These are phyloP conservation scores for Prolemur simus DNA, from an alignment of 2,113 vertebrate species.

Conservation along the genomic window DNA sequence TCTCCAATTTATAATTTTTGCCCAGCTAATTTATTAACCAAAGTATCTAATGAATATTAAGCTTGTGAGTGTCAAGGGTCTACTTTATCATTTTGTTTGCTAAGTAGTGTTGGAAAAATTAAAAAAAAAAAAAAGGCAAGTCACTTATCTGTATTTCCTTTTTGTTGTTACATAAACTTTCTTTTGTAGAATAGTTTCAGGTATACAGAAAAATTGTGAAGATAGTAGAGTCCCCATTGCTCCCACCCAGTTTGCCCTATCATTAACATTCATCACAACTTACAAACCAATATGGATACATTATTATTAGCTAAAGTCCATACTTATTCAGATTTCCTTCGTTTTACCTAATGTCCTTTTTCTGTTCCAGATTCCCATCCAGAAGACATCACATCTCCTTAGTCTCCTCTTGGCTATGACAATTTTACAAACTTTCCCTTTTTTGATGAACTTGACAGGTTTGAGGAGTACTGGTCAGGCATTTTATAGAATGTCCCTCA, in stretches of 20 bases:
- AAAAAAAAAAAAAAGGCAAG: not conserved
- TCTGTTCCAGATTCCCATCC: not conserved
- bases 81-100: not conserved
- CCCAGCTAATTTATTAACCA: not conserved
- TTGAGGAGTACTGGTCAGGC: not conserved
- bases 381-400: not conserved
- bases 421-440: not conserved
- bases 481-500: not conserved
- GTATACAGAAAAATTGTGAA: not conserved
- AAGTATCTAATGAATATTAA: not conserved
- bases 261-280: not conserved
- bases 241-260: not conserved
- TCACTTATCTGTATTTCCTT: not conserved
- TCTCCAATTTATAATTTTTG: slow-evolving; percentile 13
- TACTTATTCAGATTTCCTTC: not conserved
- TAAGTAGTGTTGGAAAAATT: not conserved
- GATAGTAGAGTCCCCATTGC: not conserved
- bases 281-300: not conserved
- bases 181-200: slow-evolving; percentile 2
- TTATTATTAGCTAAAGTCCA: not conserved
- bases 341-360: not conserved
- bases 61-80: not conserved
- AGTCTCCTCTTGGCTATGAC: not conserved
- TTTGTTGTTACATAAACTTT: not conserved
- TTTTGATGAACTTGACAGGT: not conserved